Evolutionary conservation across 2,113 vertebrate genomes (phyloP).

Genomic region (Talpa occidentalis): DNA sequence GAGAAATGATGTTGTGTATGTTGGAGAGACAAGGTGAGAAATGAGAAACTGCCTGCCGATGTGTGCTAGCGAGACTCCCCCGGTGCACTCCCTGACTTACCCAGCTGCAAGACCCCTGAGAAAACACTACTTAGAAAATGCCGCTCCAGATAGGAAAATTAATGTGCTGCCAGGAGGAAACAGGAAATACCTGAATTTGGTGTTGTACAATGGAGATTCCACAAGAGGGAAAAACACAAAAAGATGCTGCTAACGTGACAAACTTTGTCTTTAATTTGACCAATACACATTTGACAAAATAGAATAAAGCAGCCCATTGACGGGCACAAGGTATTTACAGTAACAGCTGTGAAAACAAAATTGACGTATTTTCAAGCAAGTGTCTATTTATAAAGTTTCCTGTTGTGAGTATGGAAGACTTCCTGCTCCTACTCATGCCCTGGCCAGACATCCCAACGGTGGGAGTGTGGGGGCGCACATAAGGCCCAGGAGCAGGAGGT

Average conservation of each 20-base stretch:
- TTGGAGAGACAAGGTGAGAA: no score
- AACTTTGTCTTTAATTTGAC: slow-evolving; percentile 71
- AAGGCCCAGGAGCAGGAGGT: slow-evolving; percentile 29
- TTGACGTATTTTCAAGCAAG: background rate
- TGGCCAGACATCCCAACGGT: background rate
- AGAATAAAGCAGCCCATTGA: slow-evolving; percentile 66
- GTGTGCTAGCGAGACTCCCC: no score
- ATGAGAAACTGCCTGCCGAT: no score
- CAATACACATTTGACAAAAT: slow-evolving; percentile 71
- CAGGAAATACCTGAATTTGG: background rate
- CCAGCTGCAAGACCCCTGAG: no score
- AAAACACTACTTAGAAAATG: slow-evolving; percentile 3
- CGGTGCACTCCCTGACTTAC: no score
- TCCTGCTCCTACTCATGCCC: slow-evolving; percentile 28
- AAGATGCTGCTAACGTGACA: slow-evolving; percentile 33
- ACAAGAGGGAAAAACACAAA: background rate
- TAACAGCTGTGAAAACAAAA: slow-evolving; percentile 54
- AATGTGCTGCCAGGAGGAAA: slow-evolving; percentile 20
- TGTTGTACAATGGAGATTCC: background rate
- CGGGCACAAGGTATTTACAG: slow-evolving; percentile 65
- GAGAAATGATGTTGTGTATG: no score
- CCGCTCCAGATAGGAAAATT: background rate
- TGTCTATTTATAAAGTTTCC: slow-evolving; percentile 20
- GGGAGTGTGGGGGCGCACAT: no score
- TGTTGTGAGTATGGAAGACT: slow-evolving; percentile 70